Conservation (phyloP, 2,888 invertebrate species). For the Quadriops clusia region DNA sequence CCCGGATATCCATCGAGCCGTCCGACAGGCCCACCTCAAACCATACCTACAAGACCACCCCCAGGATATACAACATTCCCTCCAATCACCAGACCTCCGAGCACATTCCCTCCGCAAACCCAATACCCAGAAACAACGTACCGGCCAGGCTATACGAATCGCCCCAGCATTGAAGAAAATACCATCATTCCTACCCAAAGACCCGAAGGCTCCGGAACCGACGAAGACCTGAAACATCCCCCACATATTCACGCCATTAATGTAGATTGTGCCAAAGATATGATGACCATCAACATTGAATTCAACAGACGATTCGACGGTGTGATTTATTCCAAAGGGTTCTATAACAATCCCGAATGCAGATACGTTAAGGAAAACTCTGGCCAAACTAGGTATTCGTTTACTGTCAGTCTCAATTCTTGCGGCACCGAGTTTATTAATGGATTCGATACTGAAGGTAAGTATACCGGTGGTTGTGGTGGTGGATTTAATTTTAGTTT, state of each 20-base stretch:
- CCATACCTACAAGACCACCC: constrained; percentile 7
- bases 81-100: constrained; percentile 11
- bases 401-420: constrained; percentile 61
- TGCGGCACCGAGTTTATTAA: constrained; percentile 73
- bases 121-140: constrained; percentile 7
- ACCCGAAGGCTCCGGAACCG: constrained; percentile 15
- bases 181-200: constrained; percentile 13
- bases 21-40: constrained; percentile 9
- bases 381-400: constrained; percentile 55
- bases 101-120: not conserved
- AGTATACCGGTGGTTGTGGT: too few species aligned
- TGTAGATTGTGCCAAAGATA: constrained; percentile 67
- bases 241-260: constrained; percentile 65
- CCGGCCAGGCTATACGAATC: constrained; percentile 6
- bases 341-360: constrained; percentile 54
- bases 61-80: constrained; percentile 10
- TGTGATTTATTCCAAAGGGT: constrained; percentile 70
- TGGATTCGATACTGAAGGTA: constrained; percentile 62
- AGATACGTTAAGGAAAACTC: constrained; percentile 62
- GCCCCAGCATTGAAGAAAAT: constrained; percentile 5
- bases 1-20: too few species aligned
- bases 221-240: constrained; percentile 57
- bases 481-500: too few species aligned
- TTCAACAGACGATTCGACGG: constrained; percentile 68
- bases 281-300: constrained; percentile 71